Evolutionary conservation across 2,113 vertebrate species (phyloP).

Genomic region (Lamprologus ornatipinnis): DNA sequence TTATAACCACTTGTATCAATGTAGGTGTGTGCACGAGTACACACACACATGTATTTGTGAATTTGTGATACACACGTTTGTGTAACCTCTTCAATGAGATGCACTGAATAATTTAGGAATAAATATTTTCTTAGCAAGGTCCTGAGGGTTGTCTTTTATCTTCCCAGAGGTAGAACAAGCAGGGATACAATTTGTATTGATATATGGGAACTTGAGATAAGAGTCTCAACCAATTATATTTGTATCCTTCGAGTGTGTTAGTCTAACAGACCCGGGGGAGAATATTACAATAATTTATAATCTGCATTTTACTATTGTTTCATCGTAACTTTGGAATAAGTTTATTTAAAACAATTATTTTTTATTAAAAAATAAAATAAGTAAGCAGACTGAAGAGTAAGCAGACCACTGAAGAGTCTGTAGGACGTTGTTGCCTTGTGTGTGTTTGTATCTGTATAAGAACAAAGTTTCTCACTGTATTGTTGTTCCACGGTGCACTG

Average conservation of each 20-base stretch:
- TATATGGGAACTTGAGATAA: neutral
- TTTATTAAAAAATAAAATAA: neutral
- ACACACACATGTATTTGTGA: neutral
- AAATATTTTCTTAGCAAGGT: slow-evolving; percentile 9
- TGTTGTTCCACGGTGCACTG: neutral
- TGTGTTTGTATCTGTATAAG: neutral
- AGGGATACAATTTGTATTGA: neutral
- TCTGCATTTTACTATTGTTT: neutral
- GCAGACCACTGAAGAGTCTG: neutral
- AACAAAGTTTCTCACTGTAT: neutral
- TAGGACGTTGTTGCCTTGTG: neutral
- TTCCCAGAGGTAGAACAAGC: neutral
- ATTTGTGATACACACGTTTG: neutral
- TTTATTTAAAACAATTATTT: neutral
- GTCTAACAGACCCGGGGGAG: neutral
- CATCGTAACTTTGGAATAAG: neutral
- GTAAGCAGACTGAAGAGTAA: neutral
- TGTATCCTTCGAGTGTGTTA: neutral
- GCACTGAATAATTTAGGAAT: neutral
- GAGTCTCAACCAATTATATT: slow-evolving; percentile 31
- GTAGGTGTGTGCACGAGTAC: neutral
- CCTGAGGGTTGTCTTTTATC: slow-evolving; percentile 41
- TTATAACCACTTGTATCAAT: slow-evolving; percentile 35
- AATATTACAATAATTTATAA: neutral
- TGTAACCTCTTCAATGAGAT: slow-evolving; percentile 7